A percentile compares a stretch with the other conserved stretches of the same genome.
Conservation (phyloP, 2,888 invertebrate genomes). For the Tipula vernalis region DNA sequence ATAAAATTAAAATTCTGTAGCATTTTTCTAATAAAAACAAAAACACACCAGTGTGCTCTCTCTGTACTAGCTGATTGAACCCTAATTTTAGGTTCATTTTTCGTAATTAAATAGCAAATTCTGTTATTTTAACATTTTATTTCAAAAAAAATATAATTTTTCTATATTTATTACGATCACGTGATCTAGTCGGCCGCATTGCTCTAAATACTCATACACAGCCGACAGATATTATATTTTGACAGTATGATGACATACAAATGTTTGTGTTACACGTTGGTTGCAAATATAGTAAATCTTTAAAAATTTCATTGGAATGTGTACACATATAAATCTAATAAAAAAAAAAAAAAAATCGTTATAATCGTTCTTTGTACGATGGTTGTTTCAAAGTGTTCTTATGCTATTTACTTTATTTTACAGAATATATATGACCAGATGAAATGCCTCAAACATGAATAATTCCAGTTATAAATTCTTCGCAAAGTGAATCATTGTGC, state of each 20-base stretch:
- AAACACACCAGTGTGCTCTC: neutral
- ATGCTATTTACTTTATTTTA: neutral
- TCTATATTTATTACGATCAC: neutral
- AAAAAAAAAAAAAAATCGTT: neutral
- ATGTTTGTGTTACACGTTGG: neutral
- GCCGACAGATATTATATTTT: neutral
- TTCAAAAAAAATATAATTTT: no score
- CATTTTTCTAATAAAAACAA: neutral
- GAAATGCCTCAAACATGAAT: neutral
- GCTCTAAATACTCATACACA: neutral
- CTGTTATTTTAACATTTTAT: no score
- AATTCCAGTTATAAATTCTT: neutral
- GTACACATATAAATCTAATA: neutral
- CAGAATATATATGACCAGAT: neutral
- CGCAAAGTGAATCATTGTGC: neutral
- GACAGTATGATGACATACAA: neutral
- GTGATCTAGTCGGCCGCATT: neutral
- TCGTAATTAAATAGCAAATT: neutral
- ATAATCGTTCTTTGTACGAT: neutral
- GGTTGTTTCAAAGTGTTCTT: neutral
- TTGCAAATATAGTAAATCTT: neutral
- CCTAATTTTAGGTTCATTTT: neutral
- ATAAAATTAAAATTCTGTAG: neutral
- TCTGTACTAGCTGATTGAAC: neutral
- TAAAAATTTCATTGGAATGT: neutral